phyloP scores from a whole-genome alignment of 2,888 invertebrate genomes.

The Acrocyrtus sp. region DNA sequence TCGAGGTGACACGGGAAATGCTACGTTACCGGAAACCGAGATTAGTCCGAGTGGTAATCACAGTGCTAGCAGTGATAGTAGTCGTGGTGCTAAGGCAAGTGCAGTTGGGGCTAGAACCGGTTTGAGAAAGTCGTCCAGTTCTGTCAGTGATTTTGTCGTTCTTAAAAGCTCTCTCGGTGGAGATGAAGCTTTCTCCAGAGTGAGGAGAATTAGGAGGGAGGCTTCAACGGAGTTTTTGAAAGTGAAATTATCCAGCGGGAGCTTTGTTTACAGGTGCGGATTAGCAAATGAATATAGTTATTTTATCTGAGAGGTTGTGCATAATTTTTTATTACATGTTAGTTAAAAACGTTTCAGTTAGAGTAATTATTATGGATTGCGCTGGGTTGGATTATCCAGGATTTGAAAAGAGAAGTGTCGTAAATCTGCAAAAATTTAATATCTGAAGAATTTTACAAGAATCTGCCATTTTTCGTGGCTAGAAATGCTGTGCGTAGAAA shows the following conservation, averaged over 20 bases:
- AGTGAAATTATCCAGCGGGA: conserved; percentile 52
- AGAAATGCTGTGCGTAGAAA: no score
- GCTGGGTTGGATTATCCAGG: background rate
- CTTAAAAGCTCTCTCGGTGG: conserved; percentile 31
- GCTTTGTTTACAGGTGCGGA: conserved; percentile 56
- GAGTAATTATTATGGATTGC: background rate
- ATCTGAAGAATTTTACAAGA: no score
- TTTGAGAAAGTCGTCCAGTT: conserved; percentile 29
- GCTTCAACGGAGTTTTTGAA: conserved; percentile 48
- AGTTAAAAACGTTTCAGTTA: background rate
- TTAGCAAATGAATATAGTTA: background rate
- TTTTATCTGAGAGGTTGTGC: background rate
- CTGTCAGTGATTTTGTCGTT: conserved; percentile 27
- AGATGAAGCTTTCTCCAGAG: conserved; percentile 39
- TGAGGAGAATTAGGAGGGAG: conserved; percentile 38
- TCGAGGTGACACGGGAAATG: conserved; percentile 26
- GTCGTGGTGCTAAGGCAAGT: conserved; percentile 2
- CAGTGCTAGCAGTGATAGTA: conserved; percentile 9
- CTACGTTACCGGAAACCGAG: conserved; percentile 12
- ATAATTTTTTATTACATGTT: background rate
- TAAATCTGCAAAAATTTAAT: no score
- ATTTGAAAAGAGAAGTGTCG: no score
- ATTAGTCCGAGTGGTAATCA: conserved; percentile 15
- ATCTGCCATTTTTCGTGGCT: no score
- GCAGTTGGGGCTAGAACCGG: conserved; percentile 1